A percentile compares a stretch with the other conserved stretches of the same genome.
Conservation (phyloP, 2,888 invertebrate genomes). For the Caenorhabditis virilis region DNA sequence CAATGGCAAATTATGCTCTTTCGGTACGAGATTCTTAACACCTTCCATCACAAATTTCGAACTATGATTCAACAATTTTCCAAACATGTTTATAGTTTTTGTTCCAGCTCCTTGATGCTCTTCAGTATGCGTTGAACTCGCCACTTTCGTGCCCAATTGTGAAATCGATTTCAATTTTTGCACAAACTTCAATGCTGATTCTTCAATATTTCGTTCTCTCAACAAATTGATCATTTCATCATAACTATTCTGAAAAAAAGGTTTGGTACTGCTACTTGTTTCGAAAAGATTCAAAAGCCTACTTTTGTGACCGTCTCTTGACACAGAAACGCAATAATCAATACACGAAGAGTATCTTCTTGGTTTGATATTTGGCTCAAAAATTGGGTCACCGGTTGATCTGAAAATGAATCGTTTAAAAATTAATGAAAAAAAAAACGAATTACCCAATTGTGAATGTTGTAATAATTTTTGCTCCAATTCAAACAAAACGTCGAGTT, state of each 20-base stretch:
- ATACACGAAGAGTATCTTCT: conserved; percentile 60
- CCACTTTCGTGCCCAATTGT: conserved; percentile 34
- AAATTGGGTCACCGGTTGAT: conserved; percentile 49
- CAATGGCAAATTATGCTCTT: conserved; percentile 77
- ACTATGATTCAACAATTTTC: conserved; percentile 92
- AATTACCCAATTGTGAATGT: conserved; percentile 71
- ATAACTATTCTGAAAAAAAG: conserved; percentile 38
- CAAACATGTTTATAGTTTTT: conserved; percentile 92
- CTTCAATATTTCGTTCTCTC: conserved; percentile 54
- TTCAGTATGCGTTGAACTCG: conserved; percentile 67
- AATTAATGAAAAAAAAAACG: no score
- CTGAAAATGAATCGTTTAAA: conserved; percentile 30
- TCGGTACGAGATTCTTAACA: conserved; percentile 86
- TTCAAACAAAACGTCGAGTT: conserved; percentile 94
- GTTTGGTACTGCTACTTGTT: not conserved
- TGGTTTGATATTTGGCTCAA: conserved; percentile 39
- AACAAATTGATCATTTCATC: conserved; percentile 54
- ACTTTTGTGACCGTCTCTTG: conserved; percentile 32
- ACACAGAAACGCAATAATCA: conserved; percentile 59
- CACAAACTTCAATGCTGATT: conserved; percentile 60
- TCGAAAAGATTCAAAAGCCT: conserved; percentile 1
- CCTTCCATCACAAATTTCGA: conserved; percentile 98
- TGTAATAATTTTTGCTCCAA: conserved; percentile 95
- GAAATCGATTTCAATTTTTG: conserved; percentile 54
- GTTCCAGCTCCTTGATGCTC: conserved; percentile 84